Evolutionary conservation across 2,797 vertebrate genomes (phyloP).

Genomic region (Darevskia mixta): DNA sequence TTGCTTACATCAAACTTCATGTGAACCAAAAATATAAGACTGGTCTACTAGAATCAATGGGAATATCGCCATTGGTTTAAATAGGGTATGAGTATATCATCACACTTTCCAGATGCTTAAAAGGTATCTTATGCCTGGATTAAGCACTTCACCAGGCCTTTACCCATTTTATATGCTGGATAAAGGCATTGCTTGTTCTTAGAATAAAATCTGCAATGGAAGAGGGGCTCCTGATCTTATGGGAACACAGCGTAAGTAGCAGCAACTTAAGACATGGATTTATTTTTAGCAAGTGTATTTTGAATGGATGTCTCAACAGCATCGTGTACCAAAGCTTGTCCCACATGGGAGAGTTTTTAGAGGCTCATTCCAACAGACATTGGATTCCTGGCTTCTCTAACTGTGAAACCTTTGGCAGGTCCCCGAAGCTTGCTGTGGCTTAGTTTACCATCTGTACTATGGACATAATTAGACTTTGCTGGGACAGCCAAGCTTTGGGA

Average conservation of each 20-base stretch:
- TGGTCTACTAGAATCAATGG: background rate
- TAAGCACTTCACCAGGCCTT: background rate
- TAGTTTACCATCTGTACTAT: background rate
- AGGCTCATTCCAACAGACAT: slow-evolving; percentile 21
- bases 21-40: background rate
- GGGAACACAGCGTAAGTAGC: background rate
- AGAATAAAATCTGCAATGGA: background rate
- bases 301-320: background rate
- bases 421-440: background rate
- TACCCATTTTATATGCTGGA: background rate
- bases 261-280: background rate
- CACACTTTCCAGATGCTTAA: background rate
- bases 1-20: background rate
- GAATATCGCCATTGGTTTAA: background rate
- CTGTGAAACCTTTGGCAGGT: slow-evolving; percentile 12
- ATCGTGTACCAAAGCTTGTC: background rate
- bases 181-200: background rate
- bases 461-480: background rate
- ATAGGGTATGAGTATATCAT: background rate
- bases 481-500: background rate
- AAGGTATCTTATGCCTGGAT: background rate
- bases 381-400: slow-evolving; percentile 4
- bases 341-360: slow-evolving; percentile 26
- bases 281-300: slow-evolving; percentile 31
- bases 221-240: background rate